Evolutionary conservation across 2,797 vertebrate species (phyloP), one percentile per base, ranked within the genome.

Genomic region (Aldrovandia affinis): DNA sequence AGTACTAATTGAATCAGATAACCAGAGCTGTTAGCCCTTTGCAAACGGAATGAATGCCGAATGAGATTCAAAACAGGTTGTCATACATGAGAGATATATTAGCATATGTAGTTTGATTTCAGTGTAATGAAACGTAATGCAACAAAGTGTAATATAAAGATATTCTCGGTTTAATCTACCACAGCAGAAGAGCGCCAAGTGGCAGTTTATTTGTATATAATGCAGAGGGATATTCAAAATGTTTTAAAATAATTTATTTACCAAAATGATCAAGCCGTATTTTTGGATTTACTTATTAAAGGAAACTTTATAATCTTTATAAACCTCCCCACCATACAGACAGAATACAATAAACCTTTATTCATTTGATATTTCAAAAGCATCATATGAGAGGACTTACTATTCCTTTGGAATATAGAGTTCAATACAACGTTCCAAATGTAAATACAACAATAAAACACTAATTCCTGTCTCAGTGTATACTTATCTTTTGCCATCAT

Each of bases 251-350:
- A 14, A 36, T 36, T 15, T 39, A 39, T 7, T 36, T 2, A 70
- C 65, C 10, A 65, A 65, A 65, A 68, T 15, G 15, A 68, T 30
- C 14, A 36, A 68, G 39, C 7, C 33, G 12, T 14, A 68, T 68
- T n/a, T n/a, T n/a, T n/a, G n/a, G n/a, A n/a, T n/a, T n/a, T n/a
- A n/a, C n/a, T n/a, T n/a, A n/a, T n/a, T n/a, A n/a, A n/a, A n/a
- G n/a, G n/a, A n/a, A n/a, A n/a, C n/a, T n/a, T n/a, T n/a, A 28
- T 65, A 65, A 65, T n/a, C 28, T 70, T 65, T 65, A 65, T 30
- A 65, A 65, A 65, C 28, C 6, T 50, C 47, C 47, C 47, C 47
- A 0, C 12, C 28, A 65, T 65, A 63, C 9, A 4, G 59, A 61
- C 25, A 5, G 9, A 61, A 61, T 8, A 63, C 61, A 9, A 63